Evolutionary conservation across 2,113 vertebrate species (phyloP).

Genomic region (Pelmatolapia mariae): DNA sequence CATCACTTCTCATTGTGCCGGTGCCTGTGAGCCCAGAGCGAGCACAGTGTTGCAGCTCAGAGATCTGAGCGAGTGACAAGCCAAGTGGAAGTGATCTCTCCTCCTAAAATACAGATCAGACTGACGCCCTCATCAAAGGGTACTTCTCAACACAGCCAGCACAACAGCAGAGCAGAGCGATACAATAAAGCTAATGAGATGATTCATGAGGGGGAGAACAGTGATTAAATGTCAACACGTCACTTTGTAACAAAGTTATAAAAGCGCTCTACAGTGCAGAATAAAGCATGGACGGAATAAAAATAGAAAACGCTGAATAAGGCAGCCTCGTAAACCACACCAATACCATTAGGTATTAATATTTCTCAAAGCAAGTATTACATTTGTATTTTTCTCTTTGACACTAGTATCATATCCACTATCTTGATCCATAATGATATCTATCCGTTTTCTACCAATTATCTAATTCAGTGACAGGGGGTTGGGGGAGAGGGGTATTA

Average conservation of each 20-base stretch:
- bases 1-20: conserved; percentile 58
- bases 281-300: not conserved
- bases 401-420: not conserved
- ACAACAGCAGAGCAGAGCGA: not conserved
- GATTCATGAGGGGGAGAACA: not conserved
- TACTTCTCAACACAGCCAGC: not conserved
- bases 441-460: not conserved
- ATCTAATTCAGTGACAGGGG: not conserved
- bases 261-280: not conserved
- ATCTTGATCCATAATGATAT: not conserved
- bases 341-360: not conserved
- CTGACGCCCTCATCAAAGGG: conserved; percentile 9
- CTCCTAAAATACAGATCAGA: conserved; percentile 7
- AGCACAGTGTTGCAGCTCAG: conserved; percentile 29
- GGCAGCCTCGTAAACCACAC: not conserved
- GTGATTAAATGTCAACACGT: not conserved
- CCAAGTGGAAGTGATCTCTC: conserved; percentile 46
- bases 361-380: not conserved
- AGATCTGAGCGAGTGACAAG: conserved; percentile 26
- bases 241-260: not conserved
- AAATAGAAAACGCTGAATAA: not conserved
- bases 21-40: conserved; percentile 23
- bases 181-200: not conserved
- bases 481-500: not conserved
- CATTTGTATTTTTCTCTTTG: not conserved